Conservation (phyloP, 1,140 invertebrate genomes). For the Pomacea maculata region DNA sequence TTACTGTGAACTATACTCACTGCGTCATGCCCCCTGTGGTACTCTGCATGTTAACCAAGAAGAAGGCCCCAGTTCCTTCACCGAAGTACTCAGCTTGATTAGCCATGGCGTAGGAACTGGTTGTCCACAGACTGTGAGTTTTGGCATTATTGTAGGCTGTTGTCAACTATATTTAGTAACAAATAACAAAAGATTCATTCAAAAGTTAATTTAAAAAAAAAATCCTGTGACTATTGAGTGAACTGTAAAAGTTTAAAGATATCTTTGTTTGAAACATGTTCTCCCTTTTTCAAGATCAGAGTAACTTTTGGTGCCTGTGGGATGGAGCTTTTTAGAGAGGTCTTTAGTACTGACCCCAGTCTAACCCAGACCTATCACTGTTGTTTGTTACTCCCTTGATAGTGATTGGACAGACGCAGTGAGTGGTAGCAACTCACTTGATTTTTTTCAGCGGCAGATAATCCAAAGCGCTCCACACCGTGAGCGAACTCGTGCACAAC, state of each 20-base stretch:
- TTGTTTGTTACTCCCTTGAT: too few species aligned
- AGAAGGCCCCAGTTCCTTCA: conserved; percentile 35
- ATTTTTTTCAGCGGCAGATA: conserved; percentile 18
- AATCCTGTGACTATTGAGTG: too few species aligned
- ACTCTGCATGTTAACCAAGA: conserved; percentile 26
- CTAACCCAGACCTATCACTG: too few species aligned
- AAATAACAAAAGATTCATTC: neutral
- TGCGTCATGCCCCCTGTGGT: conserved; percentile 34
- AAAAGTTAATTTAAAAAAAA: too few species aligned
- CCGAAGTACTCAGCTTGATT: conserved; percentile 44
- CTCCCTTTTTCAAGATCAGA: too few species aligned
- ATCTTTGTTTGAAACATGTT: too few species aligned
- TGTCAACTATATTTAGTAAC: conserved; percentile 21
- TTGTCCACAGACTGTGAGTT: conserved; percentile 27
- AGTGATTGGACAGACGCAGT: too few species aligned
- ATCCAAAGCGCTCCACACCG: conserved; percentile 36
- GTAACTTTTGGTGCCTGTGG: too few species aligned
- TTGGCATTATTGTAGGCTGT: conserved; percentile 37
- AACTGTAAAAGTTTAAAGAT: too few species aligned
- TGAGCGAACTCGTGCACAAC: conserved; percentile 53
- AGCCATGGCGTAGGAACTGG: conserved; percentile 37
- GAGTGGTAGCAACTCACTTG: neutral
- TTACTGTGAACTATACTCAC: conserved; percentile 21
- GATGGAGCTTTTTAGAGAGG: too few species aligned
- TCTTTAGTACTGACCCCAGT: too few species aligned